These are phyloP conservation scores for Rutpela maculata DNA, from an alignment of 2,888 invertebrate species.

Conservation along the genomic window DNA sequence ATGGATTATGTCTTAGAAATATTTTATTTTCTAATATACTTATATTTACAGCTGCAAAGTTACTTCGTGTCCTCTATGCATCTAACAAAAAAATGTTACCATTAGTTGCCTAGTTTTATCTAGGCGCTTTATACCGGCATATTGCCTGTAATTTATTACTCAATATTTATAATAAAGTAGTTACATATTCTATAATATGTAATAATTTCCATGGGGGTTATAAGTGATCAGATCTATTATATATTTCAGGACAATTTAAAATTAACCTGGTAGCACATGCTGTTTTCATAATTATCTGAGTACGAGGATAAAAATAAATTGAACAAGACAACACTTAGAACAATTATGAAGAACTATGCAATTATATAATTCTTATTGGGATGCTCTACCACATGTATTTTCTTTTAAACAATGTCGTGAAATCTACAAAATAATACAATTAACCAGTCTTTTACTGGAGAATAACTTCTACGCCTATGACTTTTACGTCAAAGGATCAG, in stretches of 20 bases:
- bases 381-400: too few species aligned
- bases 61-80: slow-evolving; percentile 32
- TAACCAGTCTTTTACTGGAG: too few species aligned
- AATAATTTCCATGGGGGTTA: slow-evolving; percentile 38
- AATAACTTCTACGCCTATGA: too few species aligned
- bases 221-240: slow-evolving; percentile 8
- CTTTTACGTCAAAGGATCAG: too few species aligned
- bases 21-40: slow-evolving; percentile 40
- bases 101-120: slow-evolving; percentile 38
- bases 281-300: background rate
- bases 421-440: too few species aligned
- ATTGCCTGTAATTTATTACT: slow-evolving; percentile 33
- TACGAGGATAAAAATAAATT: background rate
- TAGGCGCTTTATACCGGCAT: slow-evolving; percentile 41
- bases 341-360: too few species aligned
- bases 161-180: slow-evolving; percentile 14
- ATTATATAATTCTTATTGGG: too few species aligned
- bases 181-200: slow-evolving; percentile 20
- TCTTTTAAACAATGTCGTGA: too few species aligned
- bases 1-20: slow-evolving; percentile 43
- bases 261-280: slow-evolving; percentile 33
- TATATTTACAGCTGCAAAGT: slow-evolving; percentile 26
- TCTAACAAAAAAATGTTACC: slow-evolving; percentile 30
- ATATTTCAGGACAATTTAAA: slow-evolving; percentile 16
- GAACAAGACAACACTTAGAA: too few species aligned